Evolutionary conservation across 2,888 invertebrate species (phyloP).

Genomic region (Operophtera brumata): DNA sequence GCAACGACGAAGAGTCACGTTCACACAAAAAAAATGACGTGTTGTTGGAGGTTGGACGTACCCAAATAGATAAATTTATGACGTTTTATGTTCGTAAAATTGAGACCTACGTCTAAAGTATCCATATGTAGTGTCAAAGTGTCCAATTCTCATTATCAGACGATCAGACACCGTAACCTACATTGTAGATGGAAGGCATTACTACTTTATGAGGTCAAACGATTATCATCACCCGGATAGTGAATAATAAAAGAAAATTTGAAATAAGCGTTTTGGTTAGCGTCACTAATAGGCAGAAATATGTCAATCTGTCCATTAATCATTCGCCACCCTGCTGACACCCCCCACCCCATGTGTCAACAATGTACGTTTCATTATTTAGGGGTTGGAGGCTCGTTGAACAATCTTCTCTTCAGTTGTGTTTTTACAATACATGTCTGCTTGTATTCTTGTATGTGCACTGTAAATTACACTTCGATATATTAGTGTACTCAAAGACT

Average conservation of each 20-base stretch:
- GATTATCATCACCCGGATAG: slow-evolving; percentile 12
- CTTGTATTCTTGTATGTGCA: slow-evolving; percentile 6
- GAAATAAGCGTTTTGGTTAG: slow-evolving; percentile 39
- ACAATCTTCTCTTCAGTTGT: slow-evolving; percentile 39
- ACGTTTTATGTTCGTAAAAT: too few species aligned
- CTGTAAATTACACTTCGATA: slow-evolving; percentile 15
- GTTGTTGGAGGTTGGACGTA: too few species aligned
- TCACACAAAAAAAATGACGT: too few species aligned
- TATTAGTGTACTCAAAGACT: too few species aligned
- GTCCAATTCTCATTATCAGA: too few species aligned
- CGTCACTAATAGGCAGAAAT: slow-evolving; percentile 56
- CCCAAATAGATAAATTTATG: too few species aligned
- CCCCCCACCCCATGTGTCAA: slow-evolving; percentile 53
- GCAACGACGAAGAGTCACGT: too few species aligned
- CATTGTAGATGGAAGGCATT: too few species aligned
- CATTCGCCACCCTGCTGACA: slow-evolving; percentile 45
- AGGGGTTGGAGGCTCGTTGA: slow-evolving; percentile 44
- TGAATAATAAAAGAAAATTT: slow-evolving; percentile 30
- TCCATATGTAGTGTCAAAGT: too few species aligned
- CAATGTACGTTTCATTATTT: slow-evolving; percentile 66
- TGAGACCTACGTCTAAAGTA: too few species aligned
- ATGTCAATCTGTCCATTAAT: slow-evolving; percentile 69
- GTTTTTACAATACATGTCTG: slow-evolving; percentile 16
- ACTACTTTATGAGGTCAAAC: slow-evolving; percentile 8
- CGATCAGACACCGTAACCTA: too few species aligned